Conservation (phyloP, 1,140 invertebrate genomes). For the Rhopalosiphum maidis region DNA sequence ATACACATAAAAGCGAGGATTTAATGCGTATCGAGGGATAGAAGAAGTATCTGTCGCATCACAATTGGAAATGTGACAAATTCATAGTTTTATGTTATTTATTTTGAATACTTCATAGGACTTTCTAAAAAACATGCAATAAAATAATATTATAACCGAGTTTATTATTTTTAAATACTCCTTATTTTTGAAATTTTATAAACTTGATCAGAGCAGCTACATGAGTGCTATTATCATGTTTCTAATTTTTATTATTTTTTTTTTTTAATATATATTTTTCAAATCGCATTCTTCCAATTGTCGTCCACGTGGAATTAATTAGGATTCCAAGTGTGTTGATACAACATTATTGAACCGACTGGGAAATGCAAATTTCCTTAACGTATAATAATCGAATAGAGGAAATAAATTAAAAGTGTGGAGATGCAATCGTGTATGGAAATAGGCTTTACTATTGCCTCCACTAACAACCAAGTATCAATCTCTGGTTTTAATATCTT, state of each 20-base stretch:
- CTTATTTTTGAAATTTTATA: neutral
- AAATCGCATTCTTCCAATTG: neutral
- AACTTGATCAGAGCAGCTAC: neutral
- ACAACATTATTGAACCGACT: neutral
- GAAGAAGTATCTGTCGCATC: neutral
- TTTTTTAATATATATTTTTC: neutral
- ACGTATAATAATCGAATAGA: neutral
- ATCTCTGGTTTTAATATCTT: neutral
- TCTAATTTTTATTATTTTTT: neutral
- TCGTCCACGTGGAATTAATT: neutral
- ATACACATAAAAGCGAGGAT: neutral
- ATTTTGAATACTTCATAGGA: neutral
- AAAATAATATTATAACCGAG: neutral
- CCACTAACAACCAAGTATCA: neutral
- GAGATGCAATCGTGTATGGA: neutral
- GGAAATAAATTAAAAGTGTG: neutral
- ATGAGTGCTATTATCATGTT: neutral
- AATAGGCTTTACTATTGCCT: neutral
- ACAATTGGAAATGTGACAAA: constrained; percentile 36
- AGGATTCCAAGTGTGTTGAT: neutral
- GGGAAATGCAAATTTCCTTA: neutral
- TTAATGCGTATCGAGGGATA: neutral
- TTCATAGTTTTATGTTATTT: neutral
- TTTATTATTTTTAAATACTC: neutral
- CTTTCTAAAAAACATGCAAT: neutral